Evolutionary conservation across 2,888 invertebrate genomes (phyloP).

Genomic region (Leptopterna dolabrata): DNA sequence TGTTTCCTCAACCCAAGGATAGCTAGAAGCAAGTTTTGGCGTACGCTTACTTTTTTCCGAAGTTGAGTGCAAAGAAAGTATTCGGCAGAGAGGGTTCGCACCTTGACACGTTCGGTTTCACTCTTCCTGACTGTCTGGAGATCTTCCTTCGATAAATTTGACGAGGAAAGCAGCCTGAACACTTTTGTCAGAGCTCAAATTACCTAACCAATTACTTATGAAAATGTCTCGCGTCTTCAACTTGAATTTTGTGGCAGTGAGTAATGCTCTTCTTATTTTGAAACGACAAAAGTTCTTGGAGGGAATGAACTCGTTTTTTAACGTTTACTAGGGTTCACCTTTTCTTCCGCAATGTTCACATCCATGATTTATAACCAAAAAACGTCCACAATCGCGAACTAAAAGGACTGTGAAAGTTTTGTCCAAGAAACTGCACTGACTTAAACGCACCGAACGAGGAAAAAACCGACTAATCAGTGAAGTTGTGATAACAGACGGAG

Average conservation of each 20-base stretch:
- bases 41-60: background rate
- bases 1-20: background rate
- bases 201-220: background rate
- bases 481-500: too few relatives aligned
- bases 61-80: background rate
- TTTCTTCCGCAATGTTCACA: too few relatives aligned
- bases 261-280: too few relatives aligned
- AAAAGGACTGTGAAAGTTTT: too few relatives aligned
- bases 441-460: too few relatives aligned
- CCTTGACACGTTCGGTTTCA: background rate
- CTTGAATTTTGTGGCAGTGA: background rate
- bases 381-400: too few relatives aligned
- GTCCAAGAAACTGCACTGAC: too few relatives aligned
- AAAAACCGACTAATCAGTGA: too few relatives aligned
- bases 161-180: background rate
- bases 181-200: background rate
- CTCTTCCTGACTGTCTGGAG: background rate
- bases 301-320: too few relatives aligned
- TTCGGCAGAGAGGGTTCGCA: background rate
- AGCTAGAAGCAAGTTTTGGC: background rate
- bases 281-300: too few relatives aligned
- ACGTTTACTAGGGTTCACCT: too few relatives aligned
- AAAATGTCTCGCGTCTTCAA: constrained; percentile 1
- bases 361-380: too few relatives aligned
- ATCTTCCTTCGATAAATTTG: background rate